These are phyloP conservation scores for Daubentonia madagascariensis DNA, from an alignment of 2,113 vertebrate species.

Conservation along the genomic window DNA sequence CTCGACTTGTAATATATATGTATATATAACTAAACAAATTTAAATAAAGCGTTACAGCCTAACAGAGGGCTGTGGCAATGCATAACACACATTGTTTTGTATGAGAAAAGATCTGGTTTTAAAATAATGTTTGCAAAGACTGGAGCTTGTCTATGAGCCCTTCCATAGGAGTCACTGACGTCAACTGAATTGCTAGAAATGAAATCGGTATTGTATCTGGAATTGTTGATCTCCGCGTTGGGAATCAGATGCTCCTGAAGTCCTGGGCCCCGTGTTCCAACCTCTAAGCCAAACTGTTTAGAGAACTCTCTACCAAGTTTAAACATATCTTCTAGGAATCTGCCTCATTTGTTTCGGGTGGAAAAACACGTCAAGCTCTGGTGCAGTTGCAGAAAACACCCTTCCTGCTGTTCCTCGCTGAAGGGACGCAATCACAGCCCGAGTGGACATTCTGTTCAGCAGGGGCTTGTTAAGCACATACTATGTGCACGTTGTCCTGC, in stretches of 20 bases:
- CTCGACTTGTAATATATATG: neutral
- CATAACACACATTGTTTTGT: rapidly evolving
- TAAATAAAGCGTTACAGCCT: neutral
- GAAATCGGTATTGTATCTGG: neutral
- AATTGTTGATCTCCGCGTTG: rapidly evolving
- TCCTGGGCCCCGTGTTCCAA: neutral
- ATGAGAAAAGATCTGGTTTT: neutral
- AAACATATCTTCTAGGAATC: neutral
- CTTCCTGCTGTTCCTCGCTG: neutral
- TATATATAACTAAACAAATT: neutral
- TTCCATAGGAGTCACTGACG: rapidly evolving
- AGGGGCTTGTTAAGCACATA: rapidly evolving
- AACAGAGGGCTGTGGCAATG: rapidly evolving
- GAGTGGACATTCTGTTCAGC: rapidly evolving
- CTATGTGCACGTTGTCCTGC: rapidly evolving
- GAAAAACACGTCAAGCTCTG: neutral
- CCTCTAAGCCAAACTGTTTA: neutral
- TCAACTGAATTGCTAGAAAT: neutral
- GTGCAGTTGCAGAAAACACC: neutral
- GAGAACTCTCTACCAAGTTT: neutral
- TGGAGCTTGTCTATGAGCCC: rapidly evolving
- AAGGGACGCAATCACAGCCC: rapidly evolving
- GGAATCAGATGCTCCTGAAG: rapidly evolving
- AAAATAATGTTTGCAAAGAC: neutral
- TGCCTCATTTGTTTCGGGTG: neutral